A percentile compares a stretch with the other conserved stretches of the same genome.
Evolutionary conservation across 2,113 vertebrate genomes (phyloP).

Genomic region (Azemiops feae): DNA sequence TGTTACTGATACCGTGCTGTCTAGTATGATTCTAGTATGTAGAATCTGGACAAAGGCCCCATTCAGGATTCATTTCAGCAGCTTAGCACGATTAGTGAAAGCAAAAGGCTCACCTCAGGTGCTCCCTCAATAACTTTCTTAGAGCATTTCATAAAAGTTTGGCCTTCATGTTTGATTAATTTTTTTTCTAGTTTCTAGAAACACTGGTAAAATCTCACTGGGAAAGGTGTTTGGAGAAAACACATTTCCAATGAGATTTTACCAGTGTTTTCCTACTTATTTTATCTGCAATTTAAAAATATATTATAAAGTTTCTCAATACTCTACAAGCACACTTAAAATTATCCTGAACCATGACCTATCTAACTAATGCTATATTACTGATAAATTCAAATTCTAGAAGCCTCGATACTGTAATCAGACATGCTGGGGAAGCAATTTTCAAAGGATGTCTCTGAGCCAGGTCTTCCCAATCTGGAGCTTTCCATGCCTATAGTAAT

Average conservation of each 20-base stretch:
- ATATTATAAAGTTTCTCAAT: neutral
- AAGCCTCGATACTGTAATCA: neutral
- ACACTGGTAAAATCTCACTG: neutral
- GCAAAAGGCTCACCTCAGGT: neutral
- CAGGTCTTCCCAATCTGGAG: neutral
- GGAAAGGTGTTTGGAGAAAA: neutral
- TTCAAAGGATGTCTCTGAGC: neutral
- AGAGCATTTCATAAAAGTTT: neutral
- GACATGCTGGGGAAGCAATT: neutral
- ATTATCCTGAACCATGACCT: neutral
- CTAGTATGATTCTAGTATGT: neutral
- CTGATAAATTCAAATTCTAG: neutral
- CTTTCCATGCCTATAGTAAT: neutral
- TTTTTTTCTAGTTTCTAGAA: slow-evolving; percentile 14
- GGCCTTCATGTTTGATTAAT: slow-evolving; percentile 20
- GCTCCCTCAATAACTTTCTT: neutral
- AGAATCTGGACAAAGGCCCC: neutral
- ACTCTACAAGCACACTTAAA: neutral
- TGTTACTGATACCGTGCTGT: neutral
- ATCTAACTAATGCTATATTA: neutral
- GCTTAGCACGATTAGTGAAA: neutral
- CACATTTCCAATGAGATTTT: neutral
- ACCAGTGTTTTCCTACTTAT: neutral
- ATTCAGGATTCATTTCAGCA: neutral
- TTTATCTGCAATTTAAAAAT: neutral